phyloP scores from a whole-genome alignment of 2,888 invertebrate species.

The Nebria salina region DNA sequence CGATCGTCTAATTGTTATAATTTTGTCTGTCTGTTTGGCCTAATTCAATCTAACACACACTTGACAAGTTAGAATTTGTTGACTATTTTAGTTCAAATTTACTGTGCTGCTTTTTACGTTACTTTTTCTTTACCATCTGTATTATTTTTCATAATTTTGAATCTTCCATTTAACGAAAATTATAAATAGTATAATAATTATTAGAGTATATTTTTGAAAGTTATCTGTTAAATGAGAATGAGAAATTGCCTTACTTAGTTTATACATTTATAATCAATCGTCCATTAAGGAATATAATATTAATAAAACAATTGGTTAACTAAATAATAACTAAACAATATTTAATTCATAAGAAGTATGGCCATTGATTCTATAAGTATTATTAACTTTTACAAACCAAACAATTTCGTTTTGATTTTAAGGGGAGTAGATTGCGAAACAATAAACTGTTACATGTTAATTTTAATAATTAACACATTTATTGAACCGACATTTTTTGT shows the following conservation, averaged over 20 bases:
- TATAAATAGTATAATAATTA: slow-evolving; percentile 36
- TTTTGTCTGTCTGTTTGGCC: slow-evolving; percentile 23
- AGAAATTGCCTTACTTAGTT: slow-evolving; percentile 45
- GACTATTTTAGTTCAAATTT: neutral
- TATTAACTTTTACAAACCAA: slow-evolving; percentile 43
- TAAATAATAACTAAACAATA: slow-evolving; percentile 39
- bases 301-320: slow-evolving; percentile 43
- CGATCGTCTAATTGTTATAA: neutral
- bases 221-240: slow-evolving; percentile 41
- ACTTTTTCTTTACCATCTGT: neutral
- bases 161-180: slow-evolving; percentile 32
- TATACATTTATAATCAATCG: slow-evolving; percentile 38
- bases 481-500: neutral
- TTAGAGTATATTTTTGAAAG: slow-evolving; percentile 38
- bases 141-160: neutral
- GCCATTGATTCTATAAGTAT: slow-evolving; percentile 43
- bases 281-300: slow-evolving; percentile 37
- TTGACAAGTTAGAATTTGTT: neutral
- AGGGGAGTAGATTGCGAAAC: neutral
- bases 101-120: neutral
- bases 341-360: slow-evolving; percentile 28
- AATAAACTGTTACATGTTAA: neutral
- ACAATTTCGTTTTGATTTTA: slow-evolving; percentile 32
- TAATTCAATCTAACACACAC: neutral
- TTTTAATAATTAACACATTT: neutral